These are phyloP conservation scores for Cotesia glomerata DNA, from an alignment of 1,140 invertebrate species.

Conservation along the genomic window DNA sequence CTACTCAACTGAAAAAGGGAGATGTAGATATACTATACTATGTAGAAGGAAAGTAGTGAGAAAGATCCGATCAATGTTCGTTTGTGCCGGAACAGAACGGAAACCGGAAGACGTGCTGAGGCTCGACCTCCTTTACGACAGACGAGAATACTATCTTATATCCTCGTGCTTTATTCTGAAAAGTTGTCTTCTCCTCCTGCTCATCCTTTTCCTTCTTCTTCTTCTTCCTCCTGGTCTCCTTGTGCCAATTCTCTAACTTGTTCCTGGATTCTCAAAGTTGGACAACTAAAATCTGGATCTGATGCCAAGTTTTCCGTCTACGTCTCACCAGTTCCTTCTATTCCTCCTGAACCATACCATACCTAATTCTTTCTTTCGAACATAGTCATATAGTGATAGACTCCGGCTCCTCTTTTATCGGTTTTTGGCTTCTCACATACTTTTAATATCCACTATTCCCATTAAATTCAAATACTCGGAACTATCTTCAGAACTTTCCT, in stretches of 20 bases:
- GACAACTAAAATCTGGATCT: constrained; percentile 49
- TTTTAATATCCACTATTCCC: too few relatives aligned
- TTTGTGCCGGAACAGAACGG: constrained; percentile 37
- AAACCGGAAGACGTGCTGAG: constrained; percentile 46
- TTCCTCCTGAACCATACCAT: constrained; percentile 12
- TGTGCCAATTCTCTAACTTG: constrained; percentile 35
- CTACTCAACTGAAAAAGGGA: background rate
- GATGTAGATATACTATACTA: background rate
- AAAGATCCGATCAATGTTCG: constrained; percentile 46
- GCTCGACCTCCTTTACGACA: constrained; percentile 50
- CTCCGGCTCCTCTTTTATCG: background rate
- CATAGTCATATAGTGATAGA: background rate
- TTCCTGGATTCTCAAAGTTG: constrained; percentile 21
- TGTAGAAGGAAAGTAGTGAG: background rate
- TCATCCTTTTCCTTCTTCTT: background rate
- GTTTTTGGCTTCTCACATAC: too few relatives aligned
- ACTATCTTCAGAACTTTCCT: too few relatives aligned
- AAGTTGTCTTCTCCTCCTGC: background rate
- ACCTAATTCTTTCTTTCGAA: background rate
- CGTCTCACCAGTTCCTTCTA: constrained; percentile 15
- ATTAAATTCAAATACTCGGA: too few relatives aligned
- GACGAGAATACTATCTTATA: constrained; percentile 12
- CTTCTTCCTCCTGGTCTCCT: background rate
- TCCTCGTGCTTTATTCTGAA: constrained; percentile 17
- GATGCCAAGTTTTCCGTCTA: constrained; percentile 49